A percentile compares a stretch with the other conserved stretches of the same genome.
Evolutionary conservation across 2,113 vertebrate species (phyloP).

Genomic region (Cephalopterus ornatus): DNA sequence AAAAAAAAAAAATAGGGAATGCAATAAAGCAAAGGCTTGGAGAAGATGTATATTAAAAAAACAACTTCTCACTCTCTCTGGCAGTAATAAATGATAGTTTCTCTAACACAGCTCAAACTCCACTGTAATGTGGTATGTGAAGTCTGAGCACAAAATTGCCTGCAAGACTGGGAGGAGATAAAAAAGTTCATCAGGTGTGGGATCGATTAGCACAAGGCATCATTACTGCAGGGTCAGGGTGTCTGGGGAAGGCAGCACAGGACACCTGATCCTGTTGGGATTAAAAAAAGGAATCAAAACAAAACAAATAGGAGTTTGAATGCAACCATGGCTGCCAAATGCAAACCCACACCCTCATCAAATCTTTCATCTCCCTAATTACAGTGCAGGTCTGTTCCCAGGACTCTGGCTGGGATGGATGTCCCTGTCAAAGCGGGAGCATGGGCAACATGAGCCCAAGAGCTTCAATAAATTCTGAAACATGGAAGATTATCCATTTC

Average conservation of each 20-base stretch:
- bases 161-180: slow-evolving; percentile 14
- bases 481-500: not conserved
- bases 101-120: not conserved
- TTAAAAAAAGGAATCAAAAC: not conserved
- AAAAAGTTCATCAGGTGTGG: slow-evolving; percentile 3
- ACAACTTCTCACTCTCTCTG: not conserved
- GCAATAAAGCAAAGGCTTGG: slow-evolving; percentile 2
- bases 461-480: not conserved
- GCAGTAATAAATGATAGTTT: not conserved
- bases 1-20: not conserved
- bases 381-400: slow-evolving; percentile 44
- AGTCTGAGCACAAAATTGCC: not conserved
- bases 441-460: not conserved
- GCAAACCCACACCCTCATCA: slow-evolving; percentile 56
- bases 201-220: not conserved
- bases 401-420: slow-evolving; percentile 29
- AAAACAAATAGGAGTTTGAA: slow-evolving; percentile 41
- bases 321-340: not conserved
- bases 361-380: slow-evolving; percentile 56
- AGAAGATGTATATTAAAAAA: not conserved
- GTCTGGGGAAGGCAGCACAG: not conserved
- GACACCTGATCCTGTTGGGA: not conserved
- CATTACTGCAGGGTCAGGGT: not conserved
- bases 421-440: not conserved
- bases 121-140: not conserved